Evolutionary conservation across 2,888 invertebrate genomes (phyloP).

Genomic region (Nematopogon swammerdamellus): DNA sequence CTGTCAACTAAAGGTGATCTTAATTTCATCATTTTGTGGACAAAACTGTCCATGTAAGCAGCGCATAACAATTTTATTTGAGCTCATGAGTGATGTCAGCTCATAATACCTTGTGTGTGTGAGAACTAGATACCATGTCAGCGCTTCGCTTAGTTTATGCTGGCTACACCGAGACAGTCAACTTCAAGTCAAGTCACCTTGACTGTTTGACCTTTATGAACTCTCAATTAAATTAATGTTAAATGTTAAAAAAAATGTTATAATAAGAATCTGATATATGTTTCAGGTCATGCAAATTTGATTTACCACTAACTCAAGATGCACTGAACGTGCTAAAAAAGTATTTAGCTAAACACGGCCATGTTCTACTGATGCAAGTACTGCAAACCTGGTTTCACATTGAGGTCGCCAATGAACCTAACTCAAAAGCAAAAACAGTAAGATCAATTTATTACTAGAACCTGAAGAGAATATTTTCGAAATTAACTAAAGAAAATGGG

Average conservation of each 20-base stretch:
- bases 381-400: conserved; percentile 62
- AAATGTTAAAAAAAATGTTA: neutral
- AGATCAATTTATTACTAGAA: neutral
- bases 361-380: conserved; percentile 67
- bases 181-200: no score
- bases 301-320: conserved; percentile 64
- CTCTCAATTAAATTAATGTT: no score
- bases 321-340: conserved; percentile 61
- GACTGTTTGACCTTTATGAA: no score
- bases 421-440: conserved; percentile 20
- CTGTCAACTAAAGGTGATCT: neutral
- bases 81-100: no score
- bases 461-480: no score
- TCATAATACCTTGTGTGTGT: no score
- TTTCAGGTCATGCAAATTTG: conserved; percentile 68
- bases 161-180: no score
- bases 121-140: no score
- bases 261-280: no score
- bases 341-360: conserved; percentile 65
- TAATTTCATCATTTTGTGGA: no score
- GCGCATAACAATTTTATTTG: neutral
- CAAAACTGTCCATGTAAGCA: neutral
- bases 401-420: conserved; percentile 49
- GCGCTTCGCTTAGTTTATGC: no score
- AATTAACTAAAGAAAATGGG: no score